phyloP scores from a whole-genome alignment of 2,113 vertebrate species.

The Columba livia region DNA sequence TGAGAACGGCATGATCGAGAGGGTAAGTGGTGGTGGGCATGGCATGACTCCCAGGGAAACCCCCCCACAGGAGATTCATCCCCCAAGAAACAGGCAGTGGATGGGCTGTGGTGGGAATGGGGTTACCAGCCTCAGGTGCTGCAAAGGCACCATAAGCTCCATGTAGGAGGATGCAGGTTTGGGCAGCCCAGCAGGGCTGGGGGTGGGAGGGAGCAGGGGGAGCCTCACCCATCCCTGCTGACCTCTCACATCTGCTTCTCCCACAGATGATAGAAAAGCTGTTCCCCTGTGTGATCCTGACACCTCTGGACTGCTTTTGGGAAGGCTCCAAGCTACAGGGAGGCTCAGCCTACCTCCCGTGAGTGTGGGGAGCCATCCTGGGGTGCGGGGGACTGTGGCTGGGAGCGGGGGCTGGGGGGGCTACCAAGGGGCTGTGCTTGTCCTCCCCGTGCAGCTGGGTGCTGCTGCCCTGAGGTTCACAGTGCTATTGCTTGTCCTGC shows the following conservation, averaged over 20 bases:
- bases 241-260: not conserved
- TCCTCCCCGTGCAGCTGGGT: not conserved
- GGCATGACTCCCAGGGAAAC: rapidly evolving
- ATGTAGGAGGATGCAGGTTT: rapidly evolving
- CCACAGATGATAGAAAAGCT: constrained; percentile 98
- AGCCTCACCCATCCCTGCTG: not conserved
- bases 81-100: not conserved
- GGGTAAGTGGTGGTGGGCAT: constrained; percentile 77
- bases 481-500: not conserved
- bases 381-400: rapidly evolving
- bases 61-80: rapidly evolving
- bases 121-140: not conserved
- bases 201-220: not conserved
- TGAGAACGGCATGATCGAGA: constrained; percentile 97
- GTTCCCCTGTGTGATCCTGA: constrained; percentile 98
- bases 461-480: not conserved
- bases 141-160: not conserved
- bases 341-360: constrained; percentile 98
- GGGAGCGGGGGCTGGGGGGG: not conserved
- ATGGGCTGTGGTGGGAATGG: not conserved
- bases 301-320: constrained; percentile 98
- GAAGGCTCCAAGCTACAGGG: constrained; percentile 97
- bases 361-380: constrained; percentile 65
- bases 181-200: not conserved
- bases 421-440: not conserved